Conservation (phyloP, 2,797 vertebrate genomes). For the Threskiornis aethiopicus region DNA sequence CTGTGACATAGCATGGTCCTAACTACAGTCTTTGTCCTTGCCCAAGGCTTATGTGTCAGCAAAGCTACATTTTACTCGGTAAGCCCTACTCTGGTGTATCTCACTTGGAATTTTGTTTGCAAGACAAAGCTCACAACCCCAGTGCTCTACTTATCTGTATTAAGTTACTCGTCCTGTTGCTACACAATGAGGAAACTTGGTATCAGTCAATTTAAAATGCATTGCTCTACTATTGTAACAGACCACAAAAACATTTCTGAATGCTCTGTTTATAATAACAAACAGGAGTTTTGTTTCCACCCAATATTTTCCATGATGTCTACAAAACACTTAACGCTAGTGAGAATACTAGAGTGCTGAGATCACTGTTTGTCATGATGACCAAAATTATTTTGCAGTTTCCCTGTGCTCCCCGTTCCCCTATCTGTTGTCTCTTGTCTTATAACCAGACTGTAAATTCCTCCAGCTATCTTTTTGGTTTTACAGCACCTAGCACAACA, state of each 20-base stretch:
- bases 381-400: not conserved
- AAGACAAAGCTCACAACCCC: not conserved
- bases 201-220: slow-evolving; percentile 13
- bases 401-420: not conserved
- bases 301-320: slow-evolving; percentile 23
- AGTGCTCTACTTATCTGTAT: not conserved
- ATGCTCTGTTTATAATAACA: not conserved
- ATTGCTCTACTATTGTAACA: slow-evolving; percentile 2
- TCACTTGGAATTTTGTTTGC: not conserved
- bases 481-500: not conserved
- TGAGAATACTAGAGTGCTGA: slow-evolving; percentile 9
- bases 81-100: not conserved
- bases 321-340: not conserved
- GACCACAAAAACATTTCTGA: slow-evolving; percentile 37
- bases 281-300: slow-evolving; percentile 27
- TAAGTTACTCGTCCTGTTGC: not conserved
- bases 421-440: not conserved
- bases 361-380: slow-evolving; percentile 1
- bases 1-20: not conserved
- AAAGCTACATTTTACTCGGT: not conserved
- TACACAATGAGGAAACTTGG: slow-evolving; percentile 12
- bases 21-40: not conserved
- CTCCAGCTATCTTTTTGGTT: not conserved
- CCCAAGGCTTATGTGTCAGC: not conserved
- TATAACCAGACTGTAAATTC: not conserved